Base-by-base conservation (phyloP, 2,113 vertebrate species). In the Hymenochirus boettgeri region DNA sequence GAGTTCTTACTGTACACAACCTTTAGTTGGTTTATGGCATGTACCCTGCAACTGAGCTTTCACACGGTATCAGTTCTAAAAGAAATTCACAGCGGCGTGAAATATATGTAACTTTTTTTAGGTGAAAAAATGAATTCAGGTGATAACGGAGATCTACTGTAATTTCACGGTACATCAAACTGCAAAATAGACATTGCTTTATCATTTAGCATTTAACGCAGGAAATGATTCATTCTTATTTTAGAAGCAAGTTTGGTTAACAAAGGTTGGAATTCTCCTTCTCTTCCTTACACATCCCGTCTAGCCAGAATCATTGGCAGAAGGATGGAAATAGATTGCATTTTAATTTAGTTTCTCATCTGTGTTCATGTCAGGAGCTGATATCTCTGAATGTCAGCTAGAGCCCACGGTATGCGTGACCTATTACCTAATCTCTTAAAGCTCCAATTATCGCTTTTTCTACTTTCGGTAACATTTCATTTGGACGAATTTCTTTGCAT, bases 151-250 rank as follows among this genome's bases (percentile, higher is more conserved):
- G n/a, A 55, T 55, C 52, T 55, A 29, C 52, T 55, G 52, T 55
- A 55, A 55, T 55, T 55, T 55, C 52, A 55, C 31, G 52, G 52
- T 55, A 55, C 52, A 55, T 55, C 52, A 55, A 27, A 55, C 52
- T 29, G 52, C 52, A 55, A 55, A 55, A 55, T 31, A 55, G 52
- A 31, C 52, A 31, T 55, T 31, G 26, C 25, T 55, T 55, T 31
- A 55, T 15, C 26, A 26, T 55, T 55, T 55, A 55, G 18, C 18
- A 31, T 55, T 55, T 54, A n/a, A 31, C 13, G 52, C 31, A 31
- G 27, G 25, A 55, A 29, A 26, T 29, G 25, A 55, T 31, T 55
- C 25, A 29, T 55, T 31, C 52, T n/a, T 29, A 19, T 31, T 55
- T 55, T 31, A 55, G 52, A 19, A 31, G 19, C 26, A 31, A 55